These are phyloP conservation scores for Tubulanus polymorphus DNA, from an alignment of 2,888 invertebrate genomes.

Conservation along the genomic window DNA sequence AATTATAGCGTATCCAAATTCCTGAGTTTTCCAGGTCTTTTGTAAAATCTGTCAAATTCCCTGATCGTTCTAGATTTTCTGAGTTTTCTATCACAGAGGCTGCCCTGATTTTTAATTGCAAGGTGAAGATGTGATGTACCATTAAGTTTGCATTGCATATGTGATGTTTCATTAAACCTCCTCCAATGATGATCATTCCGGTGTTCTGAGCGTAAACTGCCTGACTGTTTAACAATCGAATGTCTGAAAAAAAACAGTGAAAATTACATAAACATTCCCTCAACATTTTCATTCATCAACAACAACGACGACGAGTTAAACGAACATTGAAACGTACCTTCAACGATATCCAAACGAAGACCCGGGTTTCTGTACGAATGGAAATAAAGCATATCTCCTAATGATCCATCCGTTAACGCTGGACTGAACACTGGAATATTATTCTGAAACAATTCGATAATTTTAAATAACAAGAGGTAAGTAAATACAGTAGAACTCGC, in stretches of 20 bases:
- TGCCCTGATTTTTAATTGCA: not conserved
- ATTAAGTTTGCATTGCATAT: constrained; percentile 99
- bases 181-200: constrained; percentile 96
- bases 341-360: constrained; percentile 84
- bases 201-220: constrained; percentile 86
- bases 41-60: too few relatives aligned
- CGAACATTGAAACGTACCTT: constrained; percentile 57
- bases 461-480: not conserved
- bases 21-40: too few relatives aligned
- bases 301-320: too few relatives aligned
- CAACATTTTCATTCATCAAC: too few relatives aligned
- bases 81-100: too few relatives aligned
- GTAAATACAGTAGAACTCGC: too few relatives aligned
- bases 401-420: constrained; percentile 93
- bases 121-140: constrained; percentile 59
- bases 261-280: not conserved
- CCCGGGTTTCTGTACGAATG: constrained; percentile 93
- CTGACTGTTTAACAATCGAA: constrained; percentile 85
- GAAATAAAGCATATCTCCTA: constrained; percentile 98
- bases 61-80: too few relatives aligned
- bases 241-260: constrained; percentile 60
- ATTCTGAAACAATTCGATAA: constrained; percentile 58
- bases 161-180: constrained; percentile 97
- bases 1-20: too few relatives aligned
- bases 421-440: constrained; percentile 97